Percentiles rank a stretch among this genome's conserved stretches.
Evolutionary conservation across 2,113 vertebrate genomes (phyloP).

Genomic region (Bos indicus): DNA sequence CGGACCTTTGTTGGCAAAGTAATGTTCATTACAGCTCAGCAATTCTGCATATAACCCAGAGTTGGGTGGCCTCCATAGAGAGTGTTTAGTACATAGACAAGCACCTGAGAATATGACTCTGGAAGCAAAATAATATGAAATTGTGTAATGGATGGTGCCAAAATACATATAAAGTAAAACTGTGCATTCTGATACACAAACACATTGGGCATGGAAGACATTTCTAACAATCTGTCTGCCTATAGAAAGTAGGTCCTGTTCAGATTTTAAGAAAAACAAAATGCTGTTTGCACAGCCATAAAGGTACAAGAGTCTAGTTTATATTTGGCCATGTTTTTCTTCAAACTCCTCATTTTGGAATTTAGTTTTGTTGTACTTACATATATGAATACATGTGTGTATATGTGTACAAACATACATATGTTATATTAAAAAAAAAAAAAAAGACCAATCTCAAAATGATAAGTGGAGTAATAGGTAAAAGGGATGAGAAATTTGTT

Average conservation of each 20-base stretch:
- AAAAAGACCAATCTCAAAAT: not conserved
- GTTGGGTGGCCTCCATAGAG: not conserved
- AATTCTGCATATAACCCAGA: not conserved
- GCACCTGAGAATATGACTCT: slow-evolving; percentile 12
- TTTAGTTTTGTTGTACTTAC: not conserved
- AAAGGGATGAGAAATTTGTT: not conserved
- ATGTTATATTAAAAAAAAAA: not conserved
- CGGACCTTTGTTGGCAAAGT: too few relatives aligned
- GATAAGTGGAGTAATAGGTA: not conserved
- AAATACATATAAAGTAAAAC: slow-evolving; percentile 7
- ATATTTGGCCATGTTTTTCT: not conserved
- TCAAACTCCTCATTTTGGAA: not conserved
- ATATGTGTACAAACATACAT: not conserved
- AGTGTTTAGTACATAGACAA: not conserved
- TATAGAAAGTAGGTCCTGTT: not conserved
- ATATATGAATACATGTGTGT: not conserved
- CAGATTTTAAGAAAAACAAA: not conserved
- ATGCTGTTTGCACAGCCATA: not conserved
- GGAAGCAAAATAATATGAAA: slow-evolving; percentile 45
- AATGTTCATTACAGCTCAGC: not conserved
- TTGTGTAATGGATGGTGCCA: slow-evolving; percentile 16
- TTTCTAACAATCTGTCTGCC: not conserved
- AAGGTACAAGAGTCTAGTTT: not conserved
- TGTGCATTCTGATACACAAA: not conserved
- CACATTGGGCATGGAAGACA: not conserved